These are phyloP conservation scores for Aleadryas rufinucha DNA, from an alignment of 2,113 vertebrate species.

Conservation along the genomic window DNA sequence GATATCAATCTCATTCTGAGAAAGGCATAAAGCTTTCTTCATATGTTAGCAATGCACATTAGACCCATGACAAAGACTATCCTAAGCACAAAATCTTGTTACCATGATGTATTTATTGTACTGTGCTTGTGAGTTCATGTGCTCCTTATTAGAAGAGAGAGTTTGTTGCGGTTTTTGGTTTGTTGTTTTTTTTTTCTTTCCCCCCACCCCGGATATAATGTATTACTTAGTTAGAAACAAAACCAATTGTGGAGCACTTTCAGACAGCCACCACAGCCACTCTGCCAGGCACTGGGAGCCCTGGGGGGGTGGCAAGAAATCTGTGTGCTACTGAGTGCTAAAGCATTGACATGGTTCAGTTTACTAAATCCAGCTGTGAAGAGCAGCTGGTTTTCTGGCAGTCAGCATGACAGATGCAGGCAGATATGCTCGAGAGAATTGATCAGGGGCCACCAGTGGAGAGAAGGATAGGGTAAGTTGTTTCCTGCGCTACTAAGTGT, in stretches of 20 bases:
- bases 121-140: neutral
- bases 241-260: neutral
- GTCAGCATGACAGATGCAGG: neutral
- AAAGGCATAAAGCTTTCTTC: neutral
- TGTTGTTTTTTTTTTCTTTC: neutral
- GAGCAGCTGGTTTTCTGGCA: slow-evolving; percentile 23
- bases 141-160: neutral
- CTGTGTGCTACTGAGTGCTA: neutral
- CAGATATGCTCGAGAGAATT: neutral
- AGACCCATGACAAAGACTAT: neutral
- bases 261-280: neutral
- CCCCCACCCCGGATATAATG: neutral
- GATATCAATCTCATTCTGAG: neutral
- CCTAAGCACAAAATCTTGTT: neutral
- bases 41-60: neutral
- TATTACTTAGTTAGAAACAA: neutral
- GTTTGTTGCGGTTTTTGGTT: neutral
- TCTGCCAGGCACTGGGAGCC: neutral
- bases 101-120: neutral
- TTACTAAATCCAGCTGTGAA: slow-evolving; percentile 48
- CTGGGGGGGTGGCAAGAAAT: slow-evolving; percentile 37
- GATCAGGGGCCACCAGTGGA: neutral
- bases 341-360: slow-evolving; percentile 14
- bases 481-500: neutral
- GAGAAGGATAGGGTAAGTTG: neutral